Evolutionary conservation across 2,888 invertebrate genomes (phyloP).

Genomic region (Lordiphosa andalusiaca): DNA sequence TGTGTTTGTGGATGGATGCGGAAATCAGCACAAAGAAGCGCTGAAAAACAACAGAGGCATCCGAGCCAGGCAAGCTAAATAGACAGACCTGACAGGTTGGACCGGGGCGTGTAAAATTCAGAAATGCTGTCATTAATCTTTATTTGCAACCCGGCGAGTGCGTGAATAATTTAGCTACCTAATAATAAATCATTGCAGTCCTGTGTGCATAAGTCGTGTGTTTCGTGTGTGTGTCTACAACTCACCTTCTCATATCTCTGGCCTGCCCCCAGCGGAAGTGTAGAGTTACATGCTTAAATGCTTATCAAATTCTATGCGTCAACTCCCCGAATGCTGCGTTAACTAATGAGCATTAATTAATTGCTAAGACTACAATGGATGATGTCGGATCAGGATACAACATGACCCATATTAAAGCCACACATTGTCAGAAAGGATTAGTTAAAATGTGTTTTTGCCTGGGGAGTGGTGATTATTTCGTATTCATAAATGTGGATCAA

Average conservation of each 20-base stretch:
- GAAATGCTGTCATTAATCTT: conserved; percentile 74
- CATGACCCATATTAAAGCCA: conserved; percentile 28
- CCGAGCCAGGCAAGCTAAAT: conserved; percentile 43
- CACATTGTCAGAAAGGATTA: conserved; percentile 2
- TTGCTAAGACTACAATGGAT: conserved; percentile 47
- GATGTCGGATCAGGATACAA: conserved; percentile 13
- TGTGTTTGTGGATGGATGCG: conserved; percentile 33
- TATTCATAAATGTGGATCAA: conserved; percentile 1
- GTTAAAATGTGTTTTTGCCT: conserved; percentile 39
- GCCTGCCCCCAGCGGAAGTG: conserved; percentile 53
- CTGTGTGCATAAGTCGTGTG: conserved; percentile 67
- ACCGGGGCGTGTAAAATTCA: conserved; percentile 61
- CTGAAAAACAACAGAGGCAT: conserved; percentile 39
- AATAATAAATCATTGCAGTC: conserved; percentile 74
- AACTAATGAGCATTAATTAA: conserved; percentile 73
- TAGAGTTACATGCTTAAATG: conserved; percentile 73
- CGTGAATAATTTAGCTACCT: conserved; percentile 76
- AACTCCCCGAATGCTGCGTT: conserved; percentile 16
- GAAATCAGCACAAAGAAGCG: conserved; percentile 64
- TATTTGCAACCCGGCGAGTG: conserved; percentile 66
- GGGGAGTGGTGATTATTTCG: not conserved
- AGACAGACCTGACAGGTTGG: conserved; percentile 63
- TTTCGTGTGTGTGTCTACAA: conserved; percentile 23
- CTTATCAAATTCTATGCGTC: conserved; percentile 70
- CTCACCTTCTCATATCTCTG: conserved; percentile 6